Conservation (phyloP, 1,140 invertebrate species). For the Polyergus mexicanus region DNA sequence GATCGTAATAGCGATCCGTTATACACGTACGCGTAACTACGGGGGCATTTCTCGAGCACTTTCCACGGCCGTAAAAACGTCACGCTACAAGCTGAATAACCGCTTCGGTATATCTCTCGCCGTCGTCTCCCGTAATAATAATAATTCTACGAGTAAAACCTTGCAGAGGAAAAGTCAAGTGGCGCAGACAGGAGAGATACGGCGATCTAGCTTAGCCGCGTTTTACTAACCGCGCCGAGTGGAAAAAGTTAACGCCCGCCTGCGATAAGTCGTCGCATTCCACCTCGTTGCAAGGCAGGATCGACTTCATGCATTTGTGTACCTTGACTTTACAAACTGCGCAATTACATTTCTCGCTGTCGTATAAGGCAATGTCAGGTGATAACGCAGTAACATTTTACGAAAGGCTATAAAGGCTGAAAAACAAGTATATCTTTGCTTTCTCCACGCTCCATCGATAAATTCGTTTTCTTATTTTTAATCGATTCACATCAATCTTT, state of each 20-base stretch:
- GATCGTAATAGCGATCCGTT: slow-evolving; percentile 10
- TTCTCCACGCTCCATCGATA: background rate
- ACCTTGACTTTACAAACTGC: background rate
- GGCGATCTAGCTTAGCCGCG: background rate
- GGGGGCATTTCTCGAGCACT: background rate
- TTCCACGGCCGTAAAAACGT: slow-evolving; percentile 68
- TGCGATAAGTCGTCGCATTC: slow-evolving; percentile 45
- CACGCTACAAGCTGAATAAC: slow-evolving; percentile 53
- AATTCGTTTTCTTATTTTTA: slow-evolving; percentile 24
- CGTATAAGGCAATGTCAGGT: slow-evolving; percentile 11
- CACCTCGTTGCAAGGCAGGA: background rate
- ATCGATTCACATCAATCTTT: background rate
- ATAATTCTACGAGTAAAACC: slow-evolving; percentile 64
- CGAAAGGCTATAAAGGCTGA: background rate
- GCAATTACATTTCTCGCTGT: slow-evolving; percentile 29
- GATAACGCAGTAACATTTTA: background rate
- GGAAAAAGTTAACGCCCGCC: slow-evolving; percentile 17
- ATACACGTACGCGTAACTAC: slow-evolving; percentile 26
- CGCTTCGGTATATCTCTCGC: slow-evolving; percentile 2
- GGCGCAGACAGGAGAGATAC: slow-evolving; percentile 12
- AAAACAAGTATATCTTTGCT: background rate
- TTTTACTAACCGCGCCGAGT: slow-evolving; percentile 46
- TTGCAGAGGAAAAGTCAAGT: slow-evolving; percentile 29
- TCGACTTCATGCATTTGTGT: background rate
- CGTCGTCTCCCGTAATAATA: slow-evolving; percentile 58